Evolutionary conservation across 1,140 invertebrate species (phyloP), one percentile per base, ranked within the genome.

Genomic region (Drosophila auraria): DNA sequence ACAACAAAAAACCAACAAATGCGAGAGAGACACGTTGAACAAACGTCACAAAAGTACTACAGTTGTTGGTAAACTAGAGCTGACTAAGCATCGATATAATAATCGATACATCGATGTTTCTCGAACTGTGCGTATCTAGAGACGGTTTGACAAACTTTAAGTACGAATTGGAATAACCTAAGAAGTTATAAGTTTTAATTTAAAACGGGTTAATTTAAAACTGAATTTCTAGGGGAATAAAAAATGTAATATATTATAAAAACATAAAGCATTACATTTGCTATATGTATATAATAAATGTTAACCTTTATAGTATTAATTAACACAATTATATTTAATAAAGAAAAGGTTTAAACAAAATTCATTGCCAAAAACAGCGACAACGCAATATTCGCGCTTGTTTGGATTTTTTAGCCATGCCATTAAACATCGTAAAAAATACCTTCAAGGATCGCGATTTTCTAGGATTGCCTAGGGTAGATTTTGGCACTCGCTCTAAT

Each of bases 401-500:
- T 7, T 8, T 6, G 51, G 27, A 53, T 30, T 23, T 23, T 42
- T 42, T 30, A 1, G 9, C 5, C 51, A 54, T 23, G 17, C 20
- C 20, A 15, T 57, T 57, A 5, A 23, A 6, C 15, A 58, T 38
- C 23, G 47, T 20, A 5, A 62, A 45, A 50, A 38, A 25, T 36
- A 12, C 15, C 20, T 38, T 23, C 2, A 23, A 11, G 36, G 15
- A 47, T 61, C 8, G 20, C 2, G 47, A 72, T 64, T 79, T 76
- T 17, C 30, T 38, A 64, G 42, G 27, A 20, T 60, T 42, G 47
- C 20, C 25, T 42, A 25, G 15, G 45, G 40, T 47, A 71, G 50
- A 89, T 78, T 81, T 65, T 23, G 62, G 53, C 62, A 78, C 54
- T 69, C 15, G 27, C 69, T 81, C 78, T 87, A 89, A 87, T 83